A percentile compares a stretch with the other conserved stretches of the same genome.
These are phyloP conservation scores for Xyliphius kryptos DNA, from an alignment of 2,113 vertebrate species.

Conservation along the genomic window DNA sequence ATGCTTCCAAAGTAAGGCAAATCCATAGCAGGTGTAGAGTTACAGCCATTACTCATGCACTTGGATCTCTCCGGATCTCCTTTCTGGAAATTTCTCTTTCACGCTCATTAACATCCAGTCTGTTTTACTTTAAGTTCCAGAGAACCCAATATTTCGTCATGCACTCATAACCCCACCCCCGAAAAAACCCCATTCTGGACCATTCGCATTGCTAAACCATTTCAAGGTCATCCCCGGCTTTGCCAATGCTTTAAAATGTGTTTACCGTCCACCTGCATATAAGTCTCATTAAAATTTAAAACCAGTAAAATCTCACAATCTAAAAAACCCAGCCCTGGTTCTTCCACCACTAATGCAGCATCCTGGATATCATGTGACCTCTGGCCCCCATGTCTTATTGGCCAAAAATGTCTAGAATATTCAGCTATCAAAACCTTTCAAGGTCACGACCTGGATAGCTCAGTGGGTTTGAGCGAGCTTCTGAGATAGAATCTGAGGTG, in stretches of 20 bases:
- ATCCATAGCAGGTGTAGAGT: constrained; percentile 29
- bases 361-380: background rate
- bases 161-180: too few relatives aligned
- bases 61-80: constrained; percentile 5
- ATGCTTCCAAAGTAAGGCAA: constrained; percentile 23
- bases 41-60: constrained; percentile 17
- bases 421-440: too few relatives aligned
- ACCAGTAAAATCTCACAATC: background rate
- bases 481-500: too few relatives aligned
- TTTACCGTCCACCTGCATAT: background rate
- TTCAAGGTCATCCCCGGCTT: background rate
- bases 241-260: background rate
- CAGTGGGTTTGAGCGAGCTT: too few relatives aligned
- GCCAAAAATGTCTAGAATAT: too few relatives aligned
- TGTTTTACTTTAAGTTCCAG: background rate
- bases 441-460: too few relatives aligned
- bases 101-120: background rate
- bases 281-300: background rate
- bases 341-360: background rate
- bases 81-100: constrained; percentile 11
- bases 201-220: background rate
- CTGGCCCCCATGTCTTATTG: too few relatives aligned
- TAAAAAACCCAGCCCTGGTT: background rate
- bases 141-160: background rate
- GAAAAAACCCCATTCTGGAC: background rate